Evolutionary conservation across 2,797 vertebrate genomes (phyloP).

Genomic region (Hippoglossus hippoglossus): DNA sequence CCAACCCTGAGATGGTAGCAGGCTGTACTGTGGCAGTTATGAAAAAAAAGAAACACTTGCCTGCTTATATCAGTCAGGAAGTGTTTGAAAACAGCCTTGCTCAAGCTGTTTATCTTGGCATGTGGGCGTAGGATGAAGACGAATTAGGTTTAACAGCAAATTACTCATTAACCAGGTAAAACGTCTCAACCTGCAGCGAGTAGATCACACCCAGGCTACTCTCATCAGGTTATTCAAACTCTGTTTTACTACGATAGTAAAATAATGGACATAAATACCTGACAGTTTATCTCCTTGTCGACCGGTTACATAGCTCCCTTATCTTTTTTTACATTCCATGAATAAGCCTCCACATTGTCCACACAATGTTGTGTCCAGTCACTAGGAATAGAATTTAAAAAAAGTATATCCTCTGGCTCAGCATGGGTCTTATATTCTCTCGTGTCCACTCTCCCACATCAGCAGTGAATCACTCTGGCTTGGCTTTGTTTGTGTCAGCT

Average conservation of each 20-base stretch:
- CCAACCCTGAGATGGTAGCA: background rate
- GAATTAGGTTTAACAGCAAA: slow-evolving; percentile 53
- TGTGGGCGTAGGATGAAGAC: slow-evolving; percentile 20
- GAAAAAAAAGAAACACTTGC: slow-evolving; percentile 24
- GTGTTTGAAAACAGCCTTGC: slow-evolving; percentile 35
- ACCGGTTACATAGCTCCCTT: slow-evolving; percentile 6
- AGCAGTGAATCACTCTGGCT: slow-evolving; percentile 2
- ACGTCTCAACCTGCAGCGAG: slow-evolving; percentile 10
- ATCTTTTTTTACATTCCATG: slow-evolving; percentile 15
- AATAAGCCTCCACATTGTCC: background rate
- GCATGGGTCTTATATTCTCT: slow-evolving; percentile 19
- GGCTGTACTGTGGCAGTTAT: slow-evolving; percentile 1
- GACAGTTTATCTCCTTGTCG: background rate
- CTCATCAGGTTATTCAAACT: background rate
- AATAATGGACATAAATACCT: slow-evolving; percentile 11
- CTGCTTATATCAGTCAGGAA: slow-evolving; percentile 37
- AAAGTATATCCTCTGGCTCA: slow-evolving; percentile 1
- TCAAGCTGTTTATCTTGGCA: slow-evolving; percentile 60
- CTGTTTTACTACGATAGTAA: slow-evolving; percentile 2
- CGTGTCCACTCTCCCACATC: slow-evolving; percentile 1
- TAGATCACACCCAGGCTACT: slow-evolving; percentile 7
- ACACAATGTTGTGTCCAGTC: background rate
- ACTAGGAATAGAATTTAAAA: background rate
- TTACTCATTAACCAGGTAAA: slow-evolving; percentile 62
- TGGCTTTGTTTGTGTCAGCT: slow-evolving; percentile 6